Percentiles rank a stretch among this genome's conserved stretches.
Conservation (phyloP, 1,140 invertebrate genomes). For the Anoplolepis gracilipes region DNA sequence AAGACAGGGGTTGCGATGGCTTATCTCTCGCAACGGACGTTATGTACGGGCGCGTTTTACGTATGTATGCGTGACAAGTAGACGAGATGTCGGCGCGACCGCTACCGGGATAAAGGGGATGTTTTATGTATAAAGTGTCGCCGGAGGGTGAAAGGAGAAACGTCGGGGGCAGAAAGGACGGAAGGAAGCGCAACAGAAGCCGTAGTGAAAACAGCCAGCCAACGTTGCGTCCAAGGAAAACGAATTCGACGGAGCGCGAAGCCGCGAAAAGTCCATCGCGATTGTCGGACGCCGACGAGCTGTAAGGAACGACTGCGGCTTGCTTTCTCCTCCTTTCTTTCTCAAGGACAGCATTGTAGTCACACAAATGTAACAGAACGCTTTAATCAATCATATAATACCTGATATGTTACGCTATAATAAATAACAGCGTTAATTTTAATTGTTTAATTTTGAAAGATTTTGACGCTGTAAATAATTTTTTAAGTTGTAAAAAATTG, state of each 20-base stretch:
- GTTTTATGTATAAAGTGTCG: slow-evolving; percentile 55
- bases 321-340: background rate
- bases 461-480: too few species aligned
- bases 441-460: too few species aligned
- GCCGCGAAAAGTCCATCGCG: slow-evolving; percentile 14
- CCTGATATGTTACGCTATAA: background rate
- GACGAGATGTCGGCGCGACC: background rate
- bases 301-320: background rate
- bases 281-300: slow-evolving; percentile 26
- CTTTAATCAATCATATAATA: background rate
- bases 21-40: background rate
- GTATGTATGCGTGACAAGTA: slow-evolving; percentile 12
- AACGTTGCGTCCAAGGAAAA: slow-evolving; percentile 13
- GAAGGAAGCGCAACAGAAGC: slow-evolving; percentile 33
- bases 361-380: background rate
- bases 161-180: slow-evolving; percentile 3
- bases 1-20: background rate
- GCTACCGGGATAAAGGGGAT: slow-evolving; percentile 8
- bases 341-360: background rate
- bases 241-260: slow-evolving; percentile 31
- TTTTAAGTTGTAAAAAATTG: too few species aligned
- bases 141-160: background rate
- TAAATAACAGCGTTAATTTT: too few species aligned
- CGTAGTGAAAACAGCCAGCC: slow-evolving; percentile 14
- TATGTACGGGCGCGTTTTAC: background rate